These are phyloP conservation scores for Hirtodrosophila duncani DNA, from an alignment of 2,888 invertebrate species.

Conservation along the genomic window DNA sequence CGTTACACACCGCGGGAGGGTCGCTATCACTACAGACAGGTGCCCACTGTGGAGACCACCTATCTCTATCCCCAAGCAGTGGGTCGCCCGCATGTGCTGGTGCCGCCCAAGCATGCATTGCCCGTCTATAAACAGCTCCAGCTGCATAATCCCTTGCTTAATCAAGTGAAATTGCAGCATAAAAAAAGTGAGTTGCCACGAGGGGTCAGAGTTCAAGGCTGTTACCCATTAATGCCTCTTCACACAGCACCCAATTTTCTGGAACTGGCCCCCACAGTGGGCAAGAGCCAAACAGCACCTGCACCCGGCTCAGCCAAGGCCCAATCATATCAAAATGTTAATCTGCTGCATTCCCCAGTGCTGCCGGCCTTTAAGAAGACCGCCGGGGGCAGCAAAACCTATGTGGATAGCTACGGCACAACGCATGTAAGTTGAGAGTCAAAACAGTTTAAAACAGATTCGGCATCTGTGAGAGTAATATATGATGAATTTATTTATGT, in stretches of 20 bases:
- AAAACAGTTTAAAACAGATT: no score
- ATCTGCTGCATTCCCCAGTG: slow-evolving; percentile 63
- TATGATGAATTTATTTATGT: background rate
- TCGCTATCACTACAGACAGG: slow-evolving; percentile 76
- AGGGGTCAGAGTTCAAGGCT: slow-evolving; percentile 2
- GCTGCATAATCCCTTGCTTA: slow-evolving; percentile 72
- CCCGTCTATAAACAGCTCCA: slow-evolving; percentile 73
- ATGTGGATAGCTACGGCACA: slow-evolving; percentile 65
- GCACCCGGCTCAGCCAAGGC: slow-evolving; percentile 52
- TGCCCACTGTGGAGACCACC: slow-evolving; percentile 81
- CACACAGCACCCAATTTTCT: slow-evolving; percentile 59
- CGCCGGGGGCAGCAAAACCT: slow-evolving; percentile 54
- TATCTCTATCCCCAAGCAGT: slow-evolving; percentile 80
- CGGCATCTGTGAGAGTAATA: background rate
- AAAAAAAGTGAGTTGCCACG: slow-evolving; percentile 68
- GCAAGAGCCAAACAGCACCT: slow-evolving; percentile 45
- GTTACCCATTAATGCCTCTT: background rate
- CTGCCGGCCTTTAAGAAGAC: slow-evolving; percentile 48
- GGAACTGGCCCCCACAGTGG: slow-evolving; percentile 51
- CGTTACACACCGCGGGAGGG: slow-evolving; percentile 80
- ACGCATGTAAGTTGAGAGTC: slow-evolving; percentile 63
- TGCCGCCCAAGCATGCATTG: slow-evolving; percentile 56
- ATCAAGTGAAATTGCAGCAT: slow-evolving; percentile 73
- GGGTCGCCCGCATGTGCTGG: slow-evolving; percentile 58
- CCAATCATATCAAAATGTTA: slow-evolving; percentile 73